Evolutionary conservation across 2,113 vertebrate genomes (phyloP).

Genomic region (Casuarius casuarius): DNA sequence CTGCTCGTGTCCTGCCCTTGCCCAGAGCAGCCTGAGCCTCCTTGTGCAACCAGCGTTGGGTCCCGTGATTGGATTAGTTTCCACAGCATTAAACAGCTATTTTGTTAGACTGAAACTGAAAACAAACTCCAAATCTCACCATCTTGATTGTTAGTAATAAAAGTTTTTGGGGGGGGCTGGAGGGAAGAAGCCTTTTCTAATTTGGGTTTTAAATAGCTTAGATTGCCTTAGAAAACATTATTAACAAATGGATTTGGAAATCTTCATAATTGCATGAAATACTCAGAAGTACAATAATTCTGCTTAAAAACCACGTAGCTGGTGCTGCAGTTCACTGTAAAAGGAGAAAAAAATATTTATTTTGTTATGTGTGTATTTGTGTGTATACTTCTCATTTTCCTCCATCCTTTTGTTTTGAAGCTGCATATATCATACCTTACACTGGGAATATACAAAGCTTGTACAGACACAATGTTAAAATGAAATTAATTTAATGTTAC

Average conservation of each 20-base stretch:
- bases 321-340: not conserved
- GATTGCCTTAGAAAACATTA: not conserved
- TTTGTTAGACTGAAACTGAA: not conserved
- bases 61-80: not conserved
- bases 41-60: not conserved
- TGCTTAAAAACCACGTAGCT: not conserved
- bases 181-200: not conserved
- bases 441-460: too few species aligned
- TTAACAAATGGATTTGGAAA: not conserved
- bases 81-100: not conserved
- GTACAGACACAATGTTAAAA: not conserved
- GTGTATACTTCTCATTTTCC: not conserved
- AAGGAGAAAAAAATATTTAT: not conserved
- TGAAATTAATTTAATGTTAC: not conserved
- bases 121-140: not conserved
- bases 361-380: rapidly evolving
- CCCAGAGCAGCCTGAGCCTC: not conserved
- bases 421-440: not conserved
- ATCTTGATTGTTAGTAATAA: not conserved
- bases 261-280: not conserved
- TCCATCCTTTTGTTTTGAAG: not conserved
- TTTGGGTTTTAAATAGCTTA: slow-evolving; percentile 1
- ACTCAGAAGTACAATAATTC: not conserved
- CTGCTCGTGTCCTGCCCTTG: not conserved
- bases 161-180: too few species aligned